Base-by-base conservation (phyloP, 1,140 invertebrate genomes). In the Heliothis virescens region DNA sequence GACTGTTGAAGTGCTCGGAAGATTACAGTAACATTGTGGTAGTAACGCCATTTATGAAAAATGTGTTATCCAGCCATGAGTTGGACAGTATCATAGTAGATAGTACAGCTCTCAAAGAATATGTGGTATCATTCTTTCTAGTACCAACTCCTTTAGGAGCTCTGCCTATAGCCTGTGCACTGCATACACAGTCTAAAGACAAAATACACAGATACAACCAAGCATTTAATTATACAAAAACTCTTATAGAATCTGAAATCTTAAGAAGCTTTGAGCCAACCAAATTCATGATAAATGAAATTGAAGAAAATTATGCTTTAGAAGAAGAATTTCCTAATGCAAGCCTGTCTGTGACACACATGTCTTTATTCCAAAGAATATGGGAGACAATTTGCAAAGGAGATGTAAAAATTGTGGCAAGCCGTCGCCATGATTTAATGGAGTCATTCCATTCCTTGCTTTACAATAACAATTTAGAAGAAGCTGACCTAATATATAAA, bases 141-240 rank as follows among this genome's bases (percentile, higher is more conserved):
- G 82, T 81, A n/a, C 79, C 83, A 2, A 84, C 74, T 1, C 79
- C 60, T 1, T 21, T 83, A 1, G 86, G 86, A 12, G 79, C 78
- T 0, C 21, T 87, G 18, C 81, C 81, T 3, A 57, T 85, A 1
- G 81, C 84, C 3, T 85, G 82, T 47, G 55, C 79, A 2, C 41
- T 85, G 50, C 84, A 84, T 71, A 60, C 60, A 2, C 29, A 72
- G 0, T 34, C 57, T 5, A 80, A 62, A 2, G 69, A 80, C 5
- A 41, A 41, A 41, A 41, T 41, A 41, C 29, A 65, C 0, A 81
- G 59, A n/a, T 85, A 79, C 59, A 82, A 57, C 3, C 79, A 78
- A 50, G 82, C 76, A 11, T 83, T 86, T 50, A 53, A 53, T 53
- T 71, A 48, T 7, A 53, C 67, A 2, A 71, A 71, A 71, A 15